These are phyloP conservation scores for Bothrops jararaca DNA, from an alignment of 2,113 vertebrate genomes.

Conservation along the genomic window DNA sequence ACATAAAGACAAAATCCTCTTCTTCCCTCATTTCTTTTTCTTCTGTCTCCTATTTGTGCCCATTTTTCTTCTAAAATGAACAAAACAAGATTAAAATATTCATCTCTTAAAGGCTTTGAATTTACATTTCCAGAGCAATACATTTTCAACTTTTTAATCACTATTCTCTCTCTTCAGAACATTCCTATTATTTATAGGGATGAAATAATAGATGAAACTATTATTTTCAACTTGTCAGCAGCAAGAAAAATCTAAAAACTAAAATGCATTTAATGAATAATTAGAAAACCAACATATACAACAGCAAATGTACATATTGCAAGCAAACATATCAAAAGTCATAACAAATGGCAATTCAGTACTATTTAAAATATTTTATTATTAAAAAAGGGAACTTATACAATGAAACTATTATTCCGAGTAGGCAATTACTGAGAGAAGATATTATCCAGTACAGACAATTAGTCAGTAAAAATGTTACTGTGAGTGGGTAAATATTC, in stretches of 20 bases:
- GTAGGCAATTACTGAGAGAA: slow-evolving; percentile 73
- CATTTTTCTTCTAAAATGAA: background rate
- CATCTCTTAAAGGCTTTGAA: background rate
- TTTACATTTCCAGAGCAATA: background rate
- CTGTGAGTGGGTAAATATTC: slow-evolving; percentile 65
- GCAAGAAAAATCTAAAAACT: slow-evolving; percentile 15
- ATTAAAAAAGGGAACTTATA: slow-evolving; percentile 69
- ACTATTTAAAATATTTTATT: slow-evolving; percentile 58
- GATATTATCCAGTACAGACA: slow-evolving; percentile 71
- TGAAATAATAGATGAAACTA: background rate
- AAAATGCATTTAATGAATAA: slow-evolving; percentile 32
- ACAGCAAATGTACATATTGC: slow-evolving; percentile 39
- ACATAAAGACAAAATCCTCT: background rate
- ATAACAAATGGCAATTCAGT: slow-evolving; percentile 56
- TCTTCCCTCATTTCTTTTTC: background rate
- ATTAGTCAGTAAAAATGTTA: slow-evolving; percentile 75
- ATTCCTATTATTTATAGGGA: background rate
- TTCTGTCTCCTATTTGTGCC: background rate
- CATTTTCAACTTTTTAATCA: background rate
- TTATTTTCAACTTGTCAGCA: slow-evolving; percentile 23
- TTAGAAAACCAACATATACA: background rate
- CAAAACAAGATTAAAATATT: background rate
- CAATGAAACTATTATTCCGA: slow-evolving; percentile 74
- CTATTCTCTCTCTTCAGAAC: background rate
- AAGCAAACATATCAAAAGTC: slow-evolving; percentile 66